Evolutionary conservation across 2,797 vertebrate species (phyloP), one percentile per base, ranked within the genome.

Genomic region (Poecilia picta): DNA sequence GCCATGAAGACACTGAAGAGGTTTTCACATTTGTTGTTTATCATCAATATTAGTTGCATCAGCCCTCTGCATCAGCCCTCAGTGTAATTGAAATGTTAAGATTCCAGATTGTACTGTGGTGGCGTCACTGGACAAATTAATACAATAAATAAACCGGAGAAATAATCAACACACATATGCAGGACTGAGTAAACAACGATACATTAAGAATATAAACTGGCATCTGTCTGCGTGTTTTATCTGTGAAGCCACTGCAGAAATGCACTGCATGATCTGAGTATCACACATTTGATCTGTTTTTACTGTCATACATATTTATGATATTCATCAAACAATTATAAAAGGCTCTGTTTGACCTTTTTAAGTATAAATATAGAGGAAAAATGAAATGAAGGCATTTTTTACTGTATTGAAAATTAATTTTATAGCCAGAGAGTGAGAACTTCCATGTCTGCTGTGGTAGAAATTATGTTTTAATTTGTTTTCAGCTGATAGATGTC

Each of bases 11-110:
- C 43, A 18, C 79, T 13, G 33, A 64, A 47, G 53, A 46, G 43
- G 71, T 51, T 59, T 76, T 79, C 57, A 43, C 23, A 43, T 43
- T 25, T 36, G 62, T 70, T 70, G 23, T 70, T 70, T 70, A 70
- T 41, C 4, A n/a, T 15, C 66, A 70, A 43, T 70, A n/a, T 43
- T 43, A 43, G 5, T 68, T 41, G n/a, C n/a, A n/a, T n/a, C n/a
- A n/a, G n/a, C n/a, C 36, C 23, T 23, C 8, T 66, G 36, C 16
- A 20, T 39, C 33, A 39, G 16, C 31, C 59, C 15, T 62, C 31
- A 59, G 16, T 66, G 64, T 25, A n/a, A 68, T 68, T 41, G 16
- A 70, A 70, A 41, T 43, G 36, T 20, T 41, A 39, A 41, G 23
- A 70, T 70, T 70, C 10, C 20, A 70, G 8, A 33, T 68, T 11